phyloP scores from a whole-genome alignment of 1,140 invertebrate species.

The Aphaenogaster rudis region DNA sequence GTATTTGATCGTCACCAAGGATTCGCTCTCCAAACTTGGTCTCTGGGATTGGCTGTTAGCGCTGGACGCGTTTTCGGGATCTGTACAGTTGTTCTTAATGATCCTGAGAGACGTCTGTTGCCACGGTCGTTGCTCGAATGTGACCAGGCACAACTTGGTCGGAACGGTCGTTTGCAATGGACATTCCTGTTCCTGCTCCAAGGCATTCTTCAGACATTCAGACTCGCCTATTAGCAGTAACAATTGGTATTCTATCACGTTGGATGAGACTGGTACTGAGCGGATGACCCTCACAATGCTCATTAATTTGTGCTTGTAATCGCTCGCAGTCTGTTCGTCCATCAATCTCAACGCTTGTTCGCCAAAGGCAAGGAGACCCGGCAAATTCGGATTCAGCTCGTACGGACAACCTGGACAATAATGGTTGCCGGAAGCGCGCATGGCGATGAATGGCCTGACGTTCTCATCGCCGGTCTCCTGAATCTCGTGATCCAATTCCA shows the following conservation, averaged over 20 bases:
- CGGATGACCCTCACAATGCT: conserved; percentile 81
- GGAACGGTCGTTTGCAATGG: conserved; percentile 77
- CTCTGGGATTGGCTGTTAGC: not conserved
- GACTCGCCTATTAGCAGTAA: conserved; percentile 82
- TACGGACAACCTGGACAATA: conserved; percentile 85
- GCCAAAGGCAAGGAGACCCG: conserved; percentile 77
- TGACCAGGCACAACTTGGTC: conserved; percentile 80
- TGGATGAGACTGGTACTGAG: conserved; percentile 80
- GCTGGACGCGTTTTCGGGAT: not conserved
- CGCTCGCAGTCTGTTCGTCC: conserved; percentile 79
- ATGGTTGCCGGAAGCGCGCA: conserved; percentile 75
- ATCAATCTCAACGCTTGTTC: conserved; percentile 79
- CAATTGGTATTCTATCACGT: conserved; percentile 82
- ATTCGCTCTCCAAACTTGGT: conserved; percentile 62
- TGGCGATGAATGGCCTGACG: conserved; percentile 82
- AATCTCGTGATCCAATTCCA: conserved; percentile 81
- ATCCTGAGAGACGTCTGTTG: conserved; percentile 77
- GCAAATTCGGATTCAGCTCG: conserved; percentile 83
- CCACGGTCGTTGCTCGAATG: conserved; percentile 83
- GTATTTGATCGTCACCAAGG: conserved; percentile 65
- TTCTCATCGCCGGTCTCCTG: conserved; percentile 78
- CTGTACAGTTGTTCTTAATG: conserved; percentile 83
- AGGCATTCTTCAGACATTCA: conserved; percentile 80
- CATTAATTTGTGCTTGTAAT: conserved; percentile 83
- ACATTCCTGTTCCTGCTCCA: conserved; percentile 80